Evolutionary conservation across 35 echinoderm and acorn worm species (phyloP), one percentile per base, ranked within the genome.

Genomic region (Holothuria glaberrima): DNA sequence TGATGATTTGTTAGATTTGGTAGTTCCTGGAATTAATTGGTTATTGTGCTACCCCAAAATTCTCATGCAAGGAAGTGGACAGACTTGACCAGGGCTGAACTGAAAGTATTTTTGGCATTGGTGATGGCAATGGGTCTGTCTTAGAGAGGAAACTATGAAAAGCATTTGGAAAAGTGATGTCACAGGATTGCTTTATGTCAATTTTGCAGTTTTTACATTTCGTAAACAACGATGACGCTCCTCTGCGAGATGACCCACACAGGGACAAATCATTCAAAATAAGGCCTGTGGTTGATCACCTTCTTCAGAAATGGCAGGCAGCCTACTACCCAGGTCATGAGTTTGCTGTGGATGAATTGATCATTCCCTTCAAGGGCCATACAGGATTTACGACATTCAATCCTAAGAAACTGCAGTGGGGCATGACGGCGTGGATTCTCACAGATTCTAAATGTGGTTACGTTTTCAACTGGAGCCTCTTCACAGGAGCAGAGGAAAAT

Each of bases 281-380:
- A 12, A 31, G 32, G 29, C 19, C 58, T 65, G 73, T 77, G 41
- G 14, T 77, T 77, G 73, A 77, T 48, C 36, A 68, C n/a, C n/a
- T 68, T 20, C 14, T 68, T 68, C 65, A 59, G n/a, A n/a, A n/a
- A n/a, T n/a, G n/a, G n/a, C n/a, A n/a, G n/a, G n/a, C n/a, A n/a
- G n/a, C n/a, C n/a, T n/a, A n/a, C n/a, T n/a, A n/a, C n/a, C n/a
- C n/a, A n/a, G n/a, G n/a, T n/a, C n/a, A 48, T 56, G 71, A 89
- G 34, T 6, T 89, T 24, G 71, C 88, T 30, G 56, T 89, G 14
- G 88, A 89, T 79, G 72, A 89, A 41, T 75, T 44, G 1, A 59
- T 89, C 36, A 89, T 89, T 33, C 44, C 67, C 18, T 89, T 75
- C 88, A 75, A 77, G 59, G 88, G 88, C 57, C 35, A 61, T 56